Evolutionary conservation across 2,797 vertebrate species (phyloP), one percentile per base, ranked within the genome.

Genomic region (Euthynnus affinis): DNA sequence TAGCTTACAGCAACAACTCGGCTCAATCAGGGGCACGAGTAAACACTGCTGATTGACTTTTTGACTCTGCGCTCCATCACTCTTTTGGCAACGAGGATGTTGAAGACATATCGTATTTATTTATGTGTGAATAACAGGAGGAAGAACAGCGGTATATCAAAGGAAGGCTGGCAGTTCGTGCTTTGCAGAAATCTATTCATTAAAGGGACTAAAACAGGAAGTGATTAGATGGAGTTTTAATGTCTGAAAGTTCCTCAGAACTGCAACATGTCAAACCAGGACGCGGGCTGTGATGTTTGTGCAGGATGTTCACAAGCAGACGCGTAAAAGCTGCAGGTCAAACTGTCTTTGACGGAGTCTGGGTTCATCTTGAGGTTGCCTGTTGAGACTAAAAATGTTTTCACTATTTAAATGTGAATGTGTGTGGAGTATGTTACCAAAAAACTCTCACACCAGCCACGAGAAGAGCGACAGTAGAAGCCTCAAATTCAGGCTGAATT

Each of bases 21-120:
- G 58, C 69, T 76, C 59, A 48, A 37, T 83, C 65, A 70, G 27
- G 27, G 60, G 29, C 66, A 65, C 6, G 29, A 32, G 84, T 82
- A 77, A 82, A 86, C 82, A 72, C 57, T 14, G 71, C 80, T 84
- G 80, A 81, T 67, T 84, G 84, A 80, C 72, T 88, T 20, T 61
- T 32, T 77, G 65, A 82, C 80, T 84, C 42, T 17, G 73, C 53
- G 70, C 74, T 51, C 23, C 5, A 1, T 40, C 4, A 23, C 72
- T 64, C 20, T 10, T 52, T 23, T 46, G 59, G 52, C 52, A 53
- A 6, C 1, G 2, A 64, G 57, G 42, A n/a, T 8, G 27, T 55
- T 55, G 57, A 37, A 63, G 68, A 85, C 72, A 46, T 23, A 78
- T 84, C 57, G 9, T 40, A 5, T 62, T 56, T 34, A 25, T 63